Conservation (phyloP, 2,797 vertebrate species). For the Chelmon rostratus region DNA sequence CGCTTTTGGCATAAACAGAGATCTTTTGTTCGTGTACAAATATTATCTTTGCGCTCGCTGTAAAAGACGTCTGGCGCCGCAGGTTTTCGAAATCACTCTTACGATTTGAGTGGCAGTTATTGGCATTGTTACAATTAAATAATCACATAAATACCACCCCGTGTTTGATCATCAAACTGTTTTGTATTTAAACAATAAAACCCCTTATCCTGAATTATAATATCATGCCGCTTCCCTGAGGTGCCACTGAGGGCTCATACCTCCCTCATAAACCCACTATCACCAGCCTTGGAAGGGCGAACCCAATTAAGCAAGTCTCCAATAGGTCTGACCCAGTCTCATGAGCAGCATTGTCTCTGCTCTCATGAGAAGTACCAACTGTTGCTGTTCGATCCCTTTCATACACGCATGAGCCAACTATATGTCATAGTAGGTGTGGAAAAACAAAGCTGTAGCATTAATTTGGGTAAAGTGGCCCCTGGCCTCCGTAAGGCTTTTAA, state of each 20-base stretch:
- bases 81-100: constrained; percentile 12
- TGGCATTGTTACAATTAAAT: not conserved
- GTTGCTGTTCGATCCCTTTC: constrained; percentile 9
- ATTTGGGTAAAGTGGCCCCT: constrained; percentile 1
- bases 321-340: constrained; percentile 33
- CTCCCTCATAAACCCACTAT: not conserved
- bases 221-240: not conserved
- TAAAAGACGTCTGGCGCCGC: constrained; percentile 15
- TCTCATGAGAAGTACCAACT: constrained; percentile 10
- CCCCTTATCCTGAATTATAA: not conserved
- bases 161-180: not conserved
- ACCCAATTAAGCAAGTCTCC: constrained; percentile 17
- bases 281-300: not conserved
- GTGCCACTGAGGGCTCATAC: not conserved
- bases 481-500: not conserved
- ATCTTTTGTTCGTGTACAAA: constrained; percentile 41
- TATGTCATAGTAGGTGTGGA: constrained; percentile 1
- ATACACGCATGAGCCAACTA: constrained; percentile 2
- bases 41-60: constrained; percentile 38
- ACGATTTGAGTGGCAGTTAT: not conserved
- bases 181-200: constrained; percentile 6
- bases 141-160: not conserved
- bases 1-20: constrained; percentile 32
- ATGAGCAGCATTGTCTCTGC: constrained; percentile 13
- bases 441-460: not conserved